These are phyloP conservation scores for Nasonovia ribisnigri DNA, from an alignment of 2,888 invertebrate genomes.

Conservation along the genomic window DNA sequence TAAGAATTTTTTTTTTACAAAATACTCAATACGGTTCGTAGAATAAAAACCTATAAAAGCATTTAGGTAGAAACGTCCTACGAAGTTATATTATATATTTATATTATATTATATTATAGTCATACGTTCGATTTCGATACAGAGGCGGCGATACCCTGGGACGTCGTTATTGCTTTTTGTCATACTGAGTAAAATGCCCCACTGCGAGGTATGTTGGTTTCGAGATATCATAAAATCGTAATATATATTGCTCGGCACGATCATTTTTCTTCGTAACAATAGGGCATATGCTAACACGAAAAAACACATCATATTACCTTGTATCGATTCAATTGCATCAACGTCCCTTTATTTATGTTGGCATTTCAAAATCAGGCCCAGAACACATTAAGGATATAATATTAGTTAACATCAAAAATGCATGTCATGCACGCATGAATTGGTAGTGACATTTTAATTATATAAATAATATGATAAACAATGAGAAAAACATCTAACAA, in stretches of 20 bases:
- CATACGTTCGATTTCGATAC: not conserved
- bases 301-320: not conserved
- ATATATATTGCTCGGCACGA: conserved; percentile 10
- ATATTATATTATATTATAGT: not conserved
- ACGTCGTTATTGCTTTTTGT: conserved; percentile 1
- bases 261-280: conserved; percentile 38
- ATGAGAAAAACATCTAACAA: not conserved
- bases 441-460: not conserved
- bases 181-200: conserved; percentile 16
- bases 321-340: not conserved
- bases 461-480: not conserved
- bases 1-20: not conserved
- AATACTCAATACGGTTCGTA: not conserved
- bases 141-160: not conserved
- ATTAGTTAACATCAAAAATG: not conserved
- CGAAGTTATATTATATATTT: not conserved
- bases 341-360: not conserved
- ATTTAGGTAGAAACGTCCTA: conserved; percentile 2
- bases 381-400: not conserved
- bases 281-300: not conserved
- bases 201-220: conserved; percentile 15
- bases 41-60: conserved; percentile 16
- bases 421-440: not conserved
- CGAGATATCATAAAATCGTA: not conserved
- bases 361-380: not conserved